Conservation (phyloP, 2,797 vertebrate genomes). For the Epinephelus malabaricus region DNA sequence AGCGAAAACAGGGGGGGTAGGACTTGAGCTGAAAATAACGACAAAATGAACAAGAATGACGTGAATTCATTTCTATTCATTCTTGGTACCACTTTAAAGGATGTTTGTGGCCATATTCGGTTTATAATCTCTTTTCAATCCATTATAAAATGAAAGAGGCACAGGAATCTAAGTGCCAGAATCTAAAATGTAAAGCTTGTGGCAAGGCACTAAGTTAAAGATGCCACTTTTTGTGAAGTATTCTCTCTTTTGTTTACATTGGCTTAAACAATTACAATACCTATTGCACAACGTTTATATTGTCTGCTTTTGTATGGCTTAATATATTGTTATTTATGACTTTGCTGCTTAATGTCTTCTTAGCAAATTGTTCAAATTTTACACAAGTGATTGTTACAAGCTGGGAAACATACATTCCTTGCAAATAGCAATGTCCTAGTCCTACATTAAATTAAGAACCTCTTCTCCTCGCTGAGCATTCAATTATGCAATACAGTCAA, state of each 20-base stretch:
- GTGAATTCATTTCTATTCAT: conserved; percentile 44
- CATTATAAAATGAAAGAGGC: conserved; percentile 76
- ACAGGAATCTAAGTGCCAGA: conserved; percentile 78
- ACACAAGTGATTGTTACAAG: conserved; percentile 78
- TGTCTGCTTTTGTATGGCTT: conserved; percentile 80
- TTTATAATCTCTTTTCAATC: conserved; percentile 58
- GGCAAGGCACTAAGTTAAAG: conserved; percentile 91
- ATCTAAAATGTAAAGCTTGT: conserved; percentile 76
- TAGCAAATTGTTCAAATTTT: conserved; percentile 66
- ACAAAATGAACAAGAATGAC: conserved; percentile 46
- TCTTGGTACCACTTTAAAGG: conserved; percentile 58
- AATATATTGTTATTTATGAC: conserved; percentile 53
- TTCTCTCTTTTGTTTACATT: conserved; percentile 67
- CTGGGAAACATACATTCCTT: conserved; percentile 73
- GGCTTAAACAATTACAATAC: conserved; percentile 69
- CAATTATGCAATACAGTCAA: conserved; percentile 63
- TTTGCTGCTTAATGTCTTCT: conserved; percentile 58
- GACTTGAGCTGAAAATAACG: conserved; percentile 26
- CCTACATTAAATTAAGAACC: conserved; percentile 60
- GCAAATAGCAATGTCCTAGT: conserved; percentile 58
- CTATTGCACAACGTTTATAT: conserved; percentile 77
- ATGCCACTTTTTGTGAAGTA: conserved; percentile 74
- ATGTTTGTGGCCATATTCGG: conserved; percentile 50
- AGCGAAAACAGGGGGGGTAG: conserved; percentile 15
- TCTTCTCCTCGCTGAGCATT: conserved; percentile 61